A percentile compares a stretch with the other conserved stretches of the same genome.
Evolutionary conservation across 2,797 vertebrate genomes (phyloP).

Genomic region (Enteromius treurensis): DNA sequence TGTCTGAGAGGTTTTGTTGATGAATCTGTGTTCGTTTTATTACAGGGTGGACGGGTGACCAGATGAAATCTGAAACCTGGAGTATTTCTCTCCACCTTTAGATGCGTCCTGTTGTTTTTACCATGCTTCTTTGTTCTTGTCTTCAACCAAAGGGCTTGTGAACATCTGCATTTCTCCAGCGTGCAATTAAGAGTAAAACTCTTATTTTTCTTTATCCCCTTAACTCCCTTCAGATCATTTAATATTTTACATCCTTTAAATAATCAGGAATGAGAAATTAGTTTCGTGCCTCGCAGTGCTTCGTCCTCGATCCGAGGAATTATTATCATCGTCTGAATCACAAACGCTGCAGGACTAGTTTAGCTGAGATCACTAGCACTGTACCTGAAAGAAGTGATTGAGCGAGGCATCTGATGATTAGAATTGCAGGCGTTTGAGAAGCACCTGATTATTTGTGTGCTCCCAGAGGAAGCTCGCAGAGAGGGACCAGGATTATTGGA

Average conservation of each 20-base stretch:
- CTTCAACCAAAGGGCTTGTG: not conserved
- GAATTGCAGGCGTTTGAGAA: not conserved
- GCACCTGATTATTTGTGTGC: conserved; percentile 13
- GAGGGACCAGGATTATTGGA: conserved; percentile 26
- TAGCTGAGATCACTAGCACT: not conserved
- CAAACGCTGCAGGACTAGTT: not conserved
- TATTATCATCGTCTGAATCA: not conserved
- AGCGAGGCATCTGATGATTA: not conserved
- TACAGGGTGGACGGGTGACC: not conserved
- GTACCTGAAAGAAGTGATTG: not conserved
- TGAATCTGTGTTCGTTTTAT: not conserved
- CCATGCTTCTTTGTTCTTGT: not conserved
- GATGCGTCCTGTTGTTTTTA: not conserved
- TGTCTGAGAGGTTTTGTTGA: not conserved
- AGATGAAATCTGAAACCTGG: not conserved
- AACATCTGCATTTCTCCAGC: not conserved
- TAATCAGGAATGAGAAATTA: not conserved
- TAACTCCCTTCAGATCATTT: not conserved
- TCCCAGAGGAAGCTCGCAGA: not conserved
- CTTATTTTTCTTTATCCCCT: not conserved
- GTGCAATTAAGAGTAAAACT: not conserved
- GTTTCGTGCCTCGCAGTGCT: not conserved
- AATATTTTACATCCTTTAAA: not conserved
- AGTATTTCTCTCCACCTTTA: not conserved
- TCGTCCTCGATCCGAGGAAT: not conserved